These are phyloP conservation scores for Cetonia aurata DNA, from an alignment of 2,888 invertebrate genomes.

Conservation along the genomic window DNA sequence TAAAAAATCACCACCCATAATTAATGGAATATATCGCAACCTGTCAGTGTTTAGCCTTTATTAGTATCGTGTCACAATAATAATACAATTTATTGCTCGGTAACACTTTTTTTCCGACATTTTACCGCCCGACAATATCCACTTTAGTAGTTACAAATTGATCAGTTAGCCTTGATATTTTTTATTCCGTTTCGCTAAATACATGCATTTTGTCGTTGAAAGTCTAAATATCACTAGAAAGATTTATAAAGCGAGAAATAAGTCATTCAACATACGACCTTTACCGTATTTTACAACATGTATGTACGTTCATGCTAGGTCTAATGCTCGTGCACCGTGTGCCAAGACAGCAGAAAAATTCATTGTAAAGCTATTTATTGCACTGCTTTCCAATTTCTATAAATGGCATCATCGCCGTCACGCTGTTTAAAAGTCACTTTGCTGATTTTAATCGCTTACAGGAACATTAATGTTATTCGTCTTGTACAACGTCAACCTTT, in stretches of 20 bases:
- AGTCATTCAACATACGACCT: slow-evolving; percentile 18
- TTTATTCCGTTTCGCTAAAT: slow-evolving; percentile 22
- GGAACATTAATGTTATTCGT: slow-evolving; percentile 6
- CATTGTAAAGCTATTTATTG: slow-evolving; percentile 26
- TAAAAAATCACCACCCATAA: slow-evolving; percentile 11
- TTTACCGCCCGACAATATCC: slow-evolving; percentile 13
- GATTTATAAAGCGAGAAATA: slow-evolving; percentile 41
- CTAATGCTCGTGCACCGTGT: slow-evolving; percentile 3
- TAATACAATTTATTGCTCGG: slow-evolving; percentile 30
- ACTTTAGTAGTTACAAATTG: slow-evolving; percentile 36
- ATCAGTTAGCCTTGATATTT: slow-evolving; percentile 39
- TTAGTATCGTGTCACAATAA: not conserved
- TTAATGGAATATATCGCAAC: slow-evolving; percentile 21
- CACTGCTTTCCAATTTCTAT: slow-evolving; percentile 31
- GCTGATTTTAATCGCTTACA: slow-evolving; percentile 4
- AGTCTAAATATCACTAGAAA: slow-evolving; percentile 36
- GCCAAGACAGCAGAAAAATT: slow-evolving; percentile 9
- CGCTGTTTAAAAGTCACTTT: slow-evolving; percentile 17
- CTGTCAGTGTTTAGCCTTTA: slow-evolving; percentile 4
- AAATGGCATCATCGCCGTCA: slow-evolving; percentile 28
- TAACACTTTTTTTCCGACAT: slow-evolving; percentile 16
- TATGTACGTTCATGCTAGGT: slow-evolving; percentile 11
- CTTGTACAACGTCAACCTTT: not conserved
- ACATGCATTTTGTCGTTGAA: slow-evolving; percentile 38
- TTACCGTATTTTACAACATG: slow-evolving; percentile 15